These are phyloP conservation scores for Oncorhynchus kisutch DNA, from an alignment of 2,113 vertebrate genomes.

Conservation along the genomic window DNA sequence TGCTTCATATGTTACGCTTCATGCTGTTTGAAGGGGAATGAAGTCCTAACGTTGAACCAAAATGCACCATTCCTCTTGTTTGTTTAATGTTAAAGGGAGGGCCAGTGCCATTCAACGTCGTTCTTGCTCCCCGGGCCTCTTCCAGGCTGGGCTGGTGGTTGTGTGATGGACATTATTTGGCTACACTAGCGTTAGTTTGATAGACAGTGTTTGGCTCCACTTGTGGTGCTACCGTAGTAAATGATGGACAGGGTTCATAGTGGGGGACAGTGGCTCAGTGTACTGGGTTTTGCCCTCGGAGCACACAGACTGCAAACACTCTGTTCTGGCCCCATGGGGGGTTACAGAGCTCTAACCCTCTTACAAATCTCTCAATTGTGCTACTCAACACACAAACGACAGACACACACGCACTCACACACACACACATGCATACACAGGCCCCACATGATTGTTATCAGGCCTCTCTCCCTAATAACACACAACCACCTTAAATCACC, in stretches of 20 bases:
- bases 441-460: not conserved
- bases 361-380: constrained; percentile 64
- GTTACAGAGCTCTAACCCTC: constrained; percentile 27
- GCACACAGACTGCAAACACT: constrained; percentile 29
- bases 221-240: constrained; percentile 12
- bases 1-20: not conserved
- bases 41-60: too few species aligned
- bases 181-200: constrained; percentile 24
- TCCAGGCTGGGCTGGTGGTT: constrained; percentile 33
- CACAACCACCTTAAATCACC: constrained; percentile 2
- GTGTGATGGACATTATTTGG: constrained; percentile 48
- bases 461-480: not conserved
- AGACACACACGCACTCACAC: constrained; percentile 34
- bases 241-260: constrained; percentile 52
- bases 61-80: too few species aligned
- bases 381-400: constrained; percentile 40
- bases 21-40: not conserved
- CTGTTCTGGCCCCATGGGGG: constrained; percentile 39
- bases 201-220: constrained; percentile 40
- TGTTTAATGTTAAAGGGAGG: too few species aligned
- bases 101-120: too few species aligned
- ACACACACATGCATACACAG: constrained; percentile 57
- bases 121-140: not conserved
- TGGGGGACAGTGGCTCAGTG: constrained; percentile 59
- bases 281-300: constrained; percentile 20